Percentiles rank a stretch among this genome's conserved stretches.
Evolutionary conservation across 2,888 invertebrate genomes (phyloP).

Genomic region (Agonum fuliginosum): DNA sequence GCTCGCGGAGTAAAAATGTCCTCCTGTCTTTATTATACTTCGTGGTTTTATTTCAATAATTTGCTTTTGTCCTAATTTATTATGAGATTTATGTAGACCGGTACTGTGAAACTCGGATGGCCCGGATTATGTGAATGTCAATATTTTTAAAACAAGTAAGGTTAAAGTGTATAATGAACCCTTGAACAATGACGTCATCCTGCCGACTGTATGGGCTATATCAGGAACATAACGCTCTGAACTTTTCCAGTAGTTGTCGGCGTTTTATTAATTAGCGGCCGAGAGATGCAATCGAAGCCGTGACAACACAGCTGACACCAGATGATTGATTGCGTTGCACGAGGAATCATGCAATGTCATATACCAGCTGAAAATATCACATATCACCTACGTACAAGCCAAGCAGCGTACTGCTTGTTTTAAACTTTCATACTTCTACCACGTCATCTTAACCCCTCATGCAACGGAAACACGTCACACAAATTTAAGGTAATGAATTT

Average conservation of each 20-base stretch:
- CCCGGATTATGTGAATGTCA: no score
- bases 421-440: conserved; percentile 43
- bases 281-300: conserved; percentile 53
- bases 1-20: no score
- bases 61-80: no score
- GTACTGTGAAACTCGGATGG: no score
- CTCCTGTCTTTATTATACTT: no score
- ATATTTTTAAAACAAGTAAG: no score
- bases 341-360: conserved; percentile 52
- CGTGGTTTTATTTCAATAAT: no score
- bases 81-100: no score
- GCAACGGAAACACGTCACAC: conserved; percentile 50
- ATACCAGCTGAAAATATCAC: conserved; percentile 44
- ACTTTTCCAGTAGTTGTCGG: conserved; percentile 12
- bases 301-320: conserved; percentile 36
- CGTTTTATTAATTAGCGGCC: conserved; percentile 55
- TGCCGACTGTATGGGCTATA: no score
- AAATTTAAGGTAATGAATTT: conserved; percentile 57
- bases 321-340: conserved; percentile 43
- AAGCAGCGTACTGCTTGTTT: conserved; percentile 40
- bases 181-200: no score
- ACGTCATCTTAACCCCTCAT: conserved; percentile 49
- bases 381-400: conserved; percentile 38
- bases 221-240: no score
- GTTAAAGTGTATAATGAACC: no score